phyloP scores from a whole-genome alignment of 1,140 invertebrate species.

The Ganaspis sp. region DNA sequence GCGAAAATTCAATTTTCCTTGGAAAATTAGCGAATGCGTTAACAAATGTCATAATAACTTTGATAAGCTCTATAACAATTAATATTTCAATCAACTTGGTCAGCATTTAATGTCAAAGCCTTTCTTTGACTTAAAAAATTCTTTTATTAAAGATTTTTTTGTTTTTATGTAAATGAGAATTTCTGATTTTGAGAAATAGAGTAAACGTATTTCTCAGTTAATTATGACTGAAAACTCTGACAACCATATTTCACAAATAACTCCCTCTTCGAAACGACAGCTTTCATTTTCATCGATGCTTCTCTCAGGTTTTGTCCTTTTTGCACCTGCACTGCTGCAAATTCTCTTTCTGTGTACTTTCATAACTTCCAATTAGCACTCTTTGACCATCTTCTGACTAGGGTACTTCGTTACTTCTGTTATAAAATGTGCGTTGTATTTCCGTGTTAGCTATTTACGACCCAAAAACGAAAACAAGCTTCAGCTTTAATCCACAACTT shows the following conservation, averaged over 20 bases:
- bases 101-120: too few species aligned
- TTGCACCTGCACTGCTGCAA: neutral
- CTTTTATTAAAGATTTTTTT: too few species aligned
- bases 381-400: constrained; percentile 20
- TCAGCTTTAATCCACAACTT: neutral
- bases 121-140: too few species aligned
- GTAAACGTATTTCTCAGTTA: neutral
- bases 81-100: too few species aligned
- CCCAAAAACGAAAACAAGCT: neutral
- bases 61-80: too few species aligned
- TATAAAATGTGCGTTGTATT: constrained; percentile 10
- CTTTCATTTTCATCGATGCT: neutral
- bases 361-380: constrained; percentile 17
- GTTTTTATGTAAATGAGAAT: too few species aligned
- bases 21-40: too few species aligned
- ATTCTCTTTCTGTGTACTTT: neutral
- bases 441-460: neutral
- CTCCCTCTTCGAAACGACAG: neutral
- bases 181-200: too few species aligned
- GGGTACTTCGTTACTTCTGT: constrained; percentile 9
- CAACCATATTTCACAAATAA: neutral
- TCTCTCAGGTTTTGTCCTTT: neutral
- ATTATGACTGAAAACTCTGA: neutral
- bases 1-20: neutral
- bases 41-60: too few species aligned